Evolutionary conservation across 1,140 invertebrate species (phyloP).

Genomic region (Galendromus occidentalis): DNA sequence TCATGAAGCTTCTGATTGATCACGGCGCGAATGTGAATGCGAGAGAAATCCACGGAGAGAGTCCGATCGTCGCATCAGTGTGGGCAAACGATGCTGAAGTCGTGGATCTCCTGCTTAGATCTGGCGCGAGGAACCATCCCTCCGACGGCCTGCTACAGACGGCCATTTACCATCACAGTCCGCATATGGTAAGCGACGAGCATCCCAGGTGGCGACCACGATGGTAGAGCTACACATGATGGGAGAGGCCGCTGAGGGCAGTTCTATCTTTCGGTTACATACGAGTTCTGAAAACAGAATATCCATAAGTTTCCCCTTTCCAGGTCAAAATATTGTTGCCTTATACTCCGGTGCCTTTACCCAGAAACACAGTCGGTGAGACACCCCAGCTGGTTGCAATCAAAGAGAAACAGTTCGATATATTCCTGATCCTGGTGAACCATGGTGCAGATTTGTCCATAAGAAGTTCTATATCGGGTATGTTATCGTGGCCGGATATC

Average conservation of each 20-base stretch:
- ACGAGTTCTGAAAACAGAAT: too few relatives aligned
- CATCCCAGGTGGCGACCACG: too few relatives aligned
- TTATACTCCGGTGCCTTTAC: not conserved
- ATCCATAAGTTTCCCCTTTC: not conserved
- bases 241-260: too few relatives aligned
- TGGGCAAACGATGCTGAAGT: constrained; percentile 4
- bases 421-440: not conserved
- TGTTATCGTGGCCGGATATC: not conserved
- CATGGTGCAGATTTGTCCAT: not conserved
- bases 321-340: not conserved
- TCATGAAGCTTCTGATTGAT: not conserved
- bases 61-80: not conserved
- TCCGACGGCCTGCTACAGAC: constrained; percentile 4
- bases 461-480: not conserved
- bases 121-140: not conserved
- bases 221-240: too few relatives aligned
- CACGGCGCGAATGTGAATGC: constrained; percentile 9
- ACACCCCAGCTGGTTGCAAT: not conserved
- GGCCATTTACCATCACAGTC: not conserved
- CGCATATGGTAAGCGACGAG: not conserved
- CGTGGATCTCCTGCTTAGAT: not conserved
- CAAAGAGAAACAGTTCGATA: not conserved
- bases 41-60: constrained; percentile 1
- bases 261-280: too few relatives aligned
- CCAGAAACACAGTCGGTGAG: not conserved